These are phyloP conservation scores for Steinernema scapterisci DNA, from an alignment of 2,888 invertebrate genomes.

Conservation along the genomic window DNA sequence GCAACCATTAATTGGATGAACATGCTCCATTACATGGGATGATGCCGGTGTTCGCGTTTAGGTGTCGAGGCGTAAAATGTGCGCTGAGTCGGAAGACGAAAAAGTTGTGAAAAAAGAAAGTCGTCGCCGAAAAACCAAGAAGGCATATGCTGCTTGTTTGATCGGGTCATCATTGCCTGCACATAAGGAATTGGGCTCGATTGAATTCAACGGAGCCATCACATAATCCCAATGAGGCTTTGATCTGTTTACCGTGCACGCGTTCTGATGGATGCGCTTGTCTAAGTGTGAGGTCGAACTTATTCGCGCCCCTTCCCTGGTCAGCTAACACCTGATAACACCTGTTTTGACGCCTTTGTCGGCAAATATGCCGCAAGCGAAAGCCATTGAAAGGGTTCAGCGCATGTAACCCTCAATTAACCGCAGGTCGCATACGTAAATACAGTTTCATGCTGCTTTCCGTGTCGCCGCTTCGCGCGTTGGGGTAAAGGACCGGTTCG, in stretches of 20 bases:
- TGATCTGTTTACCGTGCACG: too few species aligned
- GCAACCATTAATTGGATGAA: constrained; percentile 26
- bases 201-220: too few species aligned
- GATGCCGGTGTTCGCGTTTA: constrained; percentile 20
- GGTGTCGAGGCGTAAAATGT: constrained; percentile 19
- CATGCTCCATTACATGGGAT: constrained; percentile 28
- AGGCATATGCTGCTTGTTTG: background rate
- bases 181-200: background rate
- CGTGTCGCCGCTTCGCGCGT: background rate
- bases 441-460: constrained; percentile 6
- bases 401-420: constrained; percentile 25
- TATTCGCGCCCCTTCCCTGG: background rate
- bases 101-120: constrained; percentile 2
- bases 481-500: constrained; percentile 17
- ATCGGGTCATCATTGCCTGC: background rate
- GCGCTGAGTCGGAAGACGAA: background rate
- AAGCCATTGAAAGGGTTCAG: constrained; percentile 2
- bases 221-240: too few species aligned
- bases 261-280: too few species aligned
- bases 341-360: background rate
- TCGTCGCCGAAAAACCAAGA: background rate
- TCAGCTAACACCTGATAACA: constrained; percentile 16
- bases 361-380: background rate
- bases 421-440: constrained; percentile 2
- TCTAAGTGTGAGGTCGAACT: too few species aligned